Evolutionary conservation across 2,888 invertebrate species (phyloP).

Genomic region (Atherix ibis): DNA sequence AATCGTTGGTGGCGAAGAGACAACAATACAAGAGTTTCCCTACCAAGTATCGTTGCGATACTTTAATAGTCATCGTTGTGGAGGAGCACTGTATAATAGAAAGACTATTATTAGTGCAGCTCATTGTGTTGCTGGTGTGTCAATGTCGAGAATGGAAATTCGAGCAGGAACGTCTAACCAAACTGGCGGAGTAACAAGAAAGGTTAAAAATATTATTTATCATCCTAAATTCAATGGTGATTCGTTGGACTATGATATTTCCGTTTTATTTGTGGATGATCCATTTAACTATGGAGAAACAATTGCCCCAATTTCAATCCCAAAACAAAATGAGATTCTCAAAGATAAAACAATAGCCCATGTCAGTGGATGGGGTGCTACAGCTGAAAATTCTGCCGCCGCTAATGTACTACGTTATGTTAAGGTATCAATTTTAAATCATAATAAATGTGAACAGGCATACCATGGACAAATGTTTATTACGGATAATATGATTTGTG

Average conservation of each 20-base stretch:
- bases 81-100: background rate
- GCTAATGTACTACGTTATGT: conserved; percentile 1
- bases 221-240: conserved; percentile 1
- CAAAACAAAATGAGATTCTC: conserved; percentile 15
- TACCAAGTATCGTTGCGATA: background rate
- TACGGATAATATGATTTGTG: conserved; percentile 12
- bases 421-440: background rate
- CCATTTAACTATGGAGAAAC: conserved; percentile 28
- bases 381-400: conserved; percentile 10
- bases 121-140: background rate
- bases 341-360: conserved; percentile 1
- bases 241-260: conserved; percentile 11
- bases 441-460: conserved; percentile 13
- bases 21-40: background rate
- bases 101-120: background rate
- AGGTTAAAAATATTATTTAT: background rate
- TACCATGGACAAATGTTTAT: conserved; percentile 1
- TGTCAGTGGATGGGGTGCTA: conserved; percentile 11
- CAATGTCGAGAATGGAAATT: background rate
- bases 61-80: background rate
- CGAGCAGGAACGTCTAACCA: background rate
- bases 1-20: background rate
- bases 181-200: background rate
- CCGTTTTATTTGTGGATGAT: conserved; percentile 14
- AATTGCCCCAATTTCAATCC: conserved; percentile 30